Evolutionary conservation across 2,797 vertebrate genomes (phyloP), one percentile per base, ranked within the genome.

Genomic region (Eutrigla gurnardus): DNA sequence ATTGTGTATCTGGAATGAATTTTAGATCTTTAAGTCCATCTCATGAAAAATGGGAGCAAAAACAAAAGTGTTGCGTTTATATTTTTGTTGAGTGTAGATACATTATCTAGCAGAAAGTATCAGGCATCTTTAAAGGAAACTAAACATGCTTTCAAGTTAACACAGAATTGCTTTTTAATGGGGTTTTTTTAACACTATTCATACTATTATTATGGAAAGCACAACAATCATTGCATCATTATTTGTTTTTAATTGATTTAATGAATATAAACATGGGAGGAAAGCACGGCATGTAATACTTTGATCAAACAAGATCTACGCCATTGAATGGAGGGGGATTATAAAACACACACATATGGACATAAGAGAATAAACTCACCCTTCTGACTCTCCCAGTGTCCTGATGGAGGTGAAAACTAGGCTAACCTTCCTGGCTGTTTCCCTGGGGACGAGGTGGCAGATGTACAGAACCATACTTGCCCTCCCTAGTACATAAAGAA

Each of bases 321-420:
- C n/a, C 6, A 0, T 58, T 11, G 10, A n/a, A 25, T 40, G 36
- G 5, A 7, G 8, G 11, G 11, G 11, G n/a, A 6, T 25, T 11
- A 11, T 40, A 33, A 33, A 45, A 33, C 7, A 2, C 45, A 18
- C 46, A 37, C 46, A 49, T 50, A 64, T 18, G 0, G 46, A 40
- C 46, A 50, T n/a, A 12, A 36, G 35, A 64, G 75, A 69, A 64
- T 64, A 62, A 73, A 73, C 39, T 60, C 68, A 4, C 15, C 64
- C 76, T 73, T 49, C 64, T 61, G 65, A 61, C 70, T 82, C 62
- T 52, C 33, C 66, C 61, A 14, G 54, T 46, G 83, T 66, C 75
- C 80, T 82, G 65, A 73, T 71, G 65, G 82, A 79, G 76, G 80
- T 73, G 61, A 65, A 89, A 89, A 87, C 70, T 80, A 85, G 86